Base-by-base conservation (phyloP, 2,797 vertebrate species). In the Vireo griseus region DNA sequence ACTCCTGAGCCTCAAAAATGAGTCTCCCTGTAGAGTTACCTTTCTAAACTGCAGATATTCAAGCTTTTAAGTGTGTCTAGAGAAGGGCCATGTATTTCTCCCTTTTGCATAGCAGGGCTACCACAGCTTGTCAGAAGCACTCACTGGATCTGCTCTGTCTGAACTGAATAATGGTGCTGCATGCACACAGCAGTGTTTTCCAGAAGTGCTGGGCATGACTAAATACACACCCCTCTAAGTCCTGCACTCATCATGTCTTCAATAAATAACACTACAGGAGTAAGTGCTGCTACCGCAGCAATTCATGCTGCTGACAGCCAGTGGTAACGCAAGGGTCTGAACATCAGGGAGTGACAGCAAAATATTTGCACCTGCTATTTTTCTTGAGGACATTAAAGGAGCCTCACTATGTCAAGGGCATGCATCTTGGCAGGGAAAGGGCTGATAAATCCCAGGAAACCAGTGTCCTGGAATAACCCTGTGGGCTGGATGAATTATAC, bases 131-230 rank as follows among this genome's bases (percentile, higher is more conserved):
- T 40, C n/a, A 62, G n/a, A 62, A 84, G 47, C 33, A 76, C 10
- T 0, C 33, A 76, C 10, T 0, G 0, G 14, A 67, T 47, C 55
- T 62, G 47, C 72, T 61, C 51, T 62, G 1, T 11, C 26, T 72
- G 33, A 42, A 40, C 13, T 10, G 69, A 84, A 29, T 20, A n/a
- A 57, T 1, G 29, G 52, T n/a, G 48, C 66, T 69, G 48, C 48
- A 66, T 0, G 2, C 37, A 66, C 33, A 61, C 0, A 0, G 26
- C 40, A 90, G 16, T 5, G 24, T 19, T 19, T 84, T 50, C 44
- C 37, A 65, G n/a, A 55, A 67, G 45, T 20, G 25, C 42, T 72
- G 33, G 33, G 37, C 33, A 35, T 31, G 62, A 14, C 45, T 68
- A 58, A 13, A 37, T 14, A 61, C 45, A n/a, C 17, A 78, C 5